Conservation (phyloP, 2,797 vertebrate genomes). For the Spatula versicolor region DNA sequence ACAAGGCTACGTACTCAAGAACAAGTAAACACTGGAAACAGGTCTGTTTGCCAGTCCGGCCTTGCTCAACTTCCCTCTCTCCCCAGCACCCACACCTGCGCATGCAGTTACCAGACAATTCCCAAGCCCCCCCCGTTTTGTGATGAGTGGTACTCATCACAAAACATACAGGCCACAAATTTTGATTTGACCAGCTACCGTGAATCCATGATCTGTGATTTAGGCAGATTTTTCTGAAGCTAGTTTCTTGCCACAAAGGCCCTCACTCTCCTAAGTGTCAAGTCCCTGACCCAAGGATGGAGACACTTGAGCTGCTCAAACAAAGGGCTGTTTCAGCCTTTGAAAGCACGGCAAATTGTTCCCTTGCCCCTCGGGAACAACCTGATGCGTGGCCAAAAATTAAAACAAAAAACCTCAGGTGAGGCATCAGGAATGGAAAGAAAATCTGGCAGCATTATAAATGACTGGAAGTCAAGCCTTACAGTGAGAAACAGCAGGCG, state of each 20-base stretch:
- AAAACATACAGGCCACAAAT: not conserved
- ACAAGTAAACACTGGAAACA: conserved; percentile 15
- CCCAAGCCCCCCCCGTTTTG: not conserved
- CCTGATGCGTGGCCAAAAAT: not conserved
- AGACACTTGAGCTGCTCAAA: not conserved
- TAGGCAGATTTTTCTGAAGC: not conserved
- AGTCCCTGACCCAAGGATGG: not conserved
- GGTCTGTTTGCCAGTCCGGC: not conserved
- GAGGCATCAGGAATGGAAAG: not conserved
- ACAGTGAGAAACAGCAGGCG: not conserved
- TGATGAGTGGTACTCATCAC: not conserved
- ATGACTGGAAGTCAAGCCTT: not conserved
- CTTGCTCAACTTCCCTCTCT: conserved; percentile 2
- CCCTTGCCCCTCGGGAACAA: not conserved
- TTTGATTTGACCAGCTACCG: not conserved
- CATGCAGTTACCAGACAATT: not conserved
- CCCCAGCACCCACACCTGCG: not conserved
- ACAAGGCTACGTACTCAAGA: conserved; percentile 29
- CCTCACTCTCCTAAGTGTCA: not conserved
- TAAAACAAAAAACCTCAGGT: not conserved
- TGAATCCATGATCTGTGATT: not conserved
- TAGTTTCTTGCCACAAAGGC: not conserved
- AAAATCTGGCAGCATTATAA: not conserved
- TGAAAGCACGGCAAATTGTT: not conserved
- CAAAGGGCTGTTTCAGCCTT: not conserved